Evolutionary conservation across 2,113 vertebrate genomes (phyloP).

Genomic region (Ophthalmolycus amberensis): DNA sequence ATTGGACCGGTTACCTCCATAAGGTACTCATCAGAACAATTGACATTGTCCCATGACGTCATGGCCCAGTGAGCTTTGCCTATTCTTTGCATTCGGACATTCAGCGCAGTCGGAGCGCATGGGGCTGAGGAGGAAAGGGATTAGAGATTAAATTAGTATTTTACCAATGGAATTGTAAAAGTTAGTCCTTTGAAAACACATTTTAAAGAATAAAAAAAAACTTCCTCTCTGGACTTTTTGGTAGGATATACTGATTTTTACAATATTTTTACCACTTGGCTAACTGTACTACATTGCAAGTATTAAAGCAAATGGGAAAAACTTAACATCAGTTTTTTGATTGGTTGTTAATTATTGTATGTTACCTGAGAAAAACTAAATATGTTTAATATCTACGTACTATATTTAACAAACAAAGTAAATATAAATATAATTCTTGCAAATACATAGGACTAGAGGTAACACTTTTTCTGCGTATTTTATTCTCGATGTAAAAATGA

Average conservation of each 20-base stretch:
- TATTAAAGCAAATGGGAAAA: neutral
- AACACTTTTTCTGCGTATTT: neutral
- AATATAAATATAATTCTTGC: neutral
- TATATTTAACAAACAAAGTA: neutral
- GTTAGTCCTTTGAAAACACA: neutral
- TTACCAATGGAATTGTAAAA: neutral
- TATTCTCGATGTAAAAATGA: neutral
- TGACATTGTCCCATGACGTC: slow-evolving; percentile 70
- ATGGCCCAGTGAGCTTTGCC: slow-evolving; percentile 60
- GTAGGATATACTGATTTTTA: neutral
- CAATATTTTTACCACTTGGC: neutral
- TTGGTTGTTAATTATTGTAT: neutral
- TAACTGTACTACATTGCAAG: neutral
- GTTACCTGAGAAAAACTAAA: neutral
- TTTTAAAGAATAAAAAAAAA: neutral
- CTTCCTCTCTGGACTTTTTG: neutral
- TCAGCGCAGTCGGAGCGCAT: slow-evolving; percentile 72
- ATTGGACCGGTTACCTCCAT: slow-evolving; percentile 70
- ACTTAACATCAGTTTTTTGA: neutral
- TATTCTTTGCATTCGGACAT: slow-evolving; percentile 59
- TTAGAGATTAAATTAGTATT: neutral
- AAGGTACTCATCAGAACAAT: slow-evolving; percentile 75
- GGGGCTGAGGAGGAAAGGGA: slow-evolving; percentile 70
- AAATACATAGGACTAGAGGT: neutral
- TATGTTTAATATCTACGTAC: neutral